These are phyloP conservation scores for Psilopogon haemacephalus DNA, from an alignment of 2,113 vertebrate species.

Conservation along the genomic window DNA sequence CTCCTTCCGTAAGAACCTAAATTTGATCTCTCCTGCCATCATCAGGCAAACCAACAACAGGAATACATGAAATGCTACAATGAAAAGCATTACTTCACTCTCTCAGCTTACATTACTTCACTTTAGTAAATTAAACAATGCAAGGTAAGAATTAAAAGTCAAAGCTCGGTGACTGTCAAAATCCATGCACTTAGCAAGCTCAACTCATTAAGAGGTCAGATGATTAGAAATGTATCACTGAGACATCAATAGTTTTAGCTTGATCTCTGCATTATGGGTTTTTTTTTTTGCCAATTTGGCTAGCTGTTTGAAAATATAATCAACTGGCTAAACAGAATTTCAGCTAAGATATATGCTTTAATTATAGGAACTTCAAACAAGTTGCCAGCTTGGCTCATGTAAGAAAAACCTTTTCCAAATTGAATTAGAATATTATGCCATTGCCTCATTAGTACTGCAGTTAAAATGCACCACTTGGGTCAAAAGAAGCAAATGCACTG, in stretches of 20 bases:
- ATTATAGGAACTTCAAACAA: constrained; percentile 31
- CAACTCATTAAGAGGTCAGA: neutral
- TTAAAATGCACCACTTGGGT: constrained; percentile 1
- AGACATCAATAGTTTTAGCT: neutral
- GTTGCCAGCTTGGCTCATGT: constrained; percentile 24
- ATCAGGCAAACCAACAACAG: neutral
- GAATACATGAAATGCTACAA: neutral
- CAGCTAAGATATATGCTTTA: constrained; percentile 41
- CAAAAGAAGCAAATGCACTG: neutral
- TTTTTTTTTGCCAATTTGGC: neutral
- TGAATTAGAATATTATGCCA: constrained; percentile 18
- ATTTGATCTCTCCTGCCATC: constrained; percentile 25
- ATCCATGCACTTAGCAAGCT: neutral
- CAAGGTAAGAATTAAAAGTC: neutral
- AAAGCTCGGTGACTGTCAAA: neutral
- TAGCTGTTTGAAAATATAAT: constrained; percentile 14
- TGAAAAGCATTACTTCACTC: neutral
- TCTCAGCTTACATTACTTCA: neutral
- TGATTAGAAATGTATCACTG: constrained; percentile 17
- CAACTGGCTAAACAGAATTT: constrained; percentile 35
- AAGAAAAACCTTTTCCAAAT: constrained; percentile 4
- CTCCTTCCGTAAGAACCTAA: neutral
- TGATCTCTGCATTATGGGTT: neutral
- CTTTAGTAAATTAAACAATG: neutral
- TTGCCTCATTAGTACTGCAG: neutral